Evolutionary conservation across 2,113 vertebrate species (phyloP), one percentile per base, ranked within the genome.

Genomic region (Rhynchomys soricoides): DNA sequence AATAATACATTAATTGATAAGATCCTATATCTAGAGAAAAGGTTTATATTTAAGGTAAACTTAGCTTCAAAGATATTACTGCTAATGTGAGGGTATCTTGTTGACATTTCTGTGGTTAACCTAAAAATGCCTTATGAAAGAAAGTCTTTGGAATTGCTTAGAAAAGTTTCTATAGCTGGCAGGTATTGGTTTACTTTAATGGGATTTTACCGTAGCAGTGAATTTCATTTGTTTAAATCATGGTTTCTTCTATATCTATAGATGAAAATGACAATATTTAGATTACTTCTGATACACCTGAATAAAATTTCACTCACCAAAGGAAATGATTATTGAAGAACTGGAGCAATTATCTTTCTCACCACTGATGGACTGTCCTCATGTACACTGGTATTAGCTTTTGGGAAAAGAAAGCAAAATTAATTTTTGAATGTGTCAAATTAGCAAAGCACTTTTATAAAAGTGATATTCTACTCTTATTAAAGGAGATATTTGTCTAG

Each of bases 261-360:
- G 45, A 93, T 89, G 4, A 78, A 74, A 96, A 91, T 96, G 90
- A 77, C 74, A 97, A 86, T 91, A 93, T 95, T 95, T 95, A 89
- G 68, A 91, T 90, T 89, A 86, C 16, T 83, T 91, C 48, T 83
- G 74, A 50, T 87, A 92, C 62, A 92, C 37, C 10, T 90, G 55
- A 97, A 96, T 93, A 95, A 93, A 86, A 93, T 55, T 93, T 93
- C 29, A 92, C 79, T 93, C 83, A 52, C 11, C 75, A 95, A 93
- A 64, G 5, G 11, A 93, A 94, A 86, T 31, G 19, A 78, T 81
- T 91, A 91, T 90, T 48, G 83, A 55, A 85, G 45, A 95, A 93
- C 74, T 96, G 45, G 3, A 94, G 50, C 52, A 91, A 93, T 93
- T 86, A 93, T 77, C 29, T 89, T 91, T 83, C 45, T 93, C 82